A percentile compares a stretch with the other conserved stretches of the same genome.
Conservation (phyloP, 2,797 vertebrate species). For the Enteromius viviparus region DNA sequence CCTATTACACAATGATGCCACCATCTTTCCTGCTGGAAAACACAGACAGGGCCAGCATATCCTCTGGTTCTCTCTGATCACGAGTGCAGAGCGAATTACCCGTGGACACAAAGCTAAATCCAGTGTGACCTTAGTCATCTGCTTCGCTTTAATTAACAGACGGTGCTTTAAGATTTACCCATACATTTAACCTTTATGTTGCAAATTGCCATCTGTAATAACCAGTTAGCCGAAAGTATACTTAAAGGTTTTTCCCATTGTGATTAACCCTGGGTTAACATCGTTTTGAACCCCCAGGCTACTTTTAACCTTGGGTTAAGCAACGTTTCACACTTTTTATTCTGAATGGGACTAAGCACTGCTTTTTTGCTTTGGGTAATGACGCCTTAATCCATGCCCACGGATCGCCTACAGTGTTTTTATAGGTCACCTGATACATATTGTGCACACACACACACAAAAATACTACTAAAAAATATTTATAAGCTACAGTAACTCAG, state of each 20-base stretch:
- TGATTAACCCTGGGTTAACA: neutral
- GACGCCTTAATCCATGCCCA: neutral
- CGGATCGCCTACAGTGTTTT: neutral
- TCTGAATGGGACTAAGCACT: neutral
- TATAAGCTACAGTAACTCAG: too few species aligned
- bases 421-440: neutral
- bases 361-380: neutral
- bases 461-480: too few species aligned
- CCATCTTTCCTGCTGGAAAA: conserved; percentile 27
- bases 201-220: neutral
- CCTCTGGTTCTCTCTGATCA: conserved; percentile 29
- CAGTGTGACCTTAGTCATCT: neutral
- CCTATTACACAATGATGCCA: conserved; percentile 50
- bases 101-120: conserved; percentile 24
- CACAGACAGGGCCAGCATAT: conserved; percentile 18
- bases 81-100: conserved; percentile 14
- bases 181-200: neutral
- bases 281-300: neutral
- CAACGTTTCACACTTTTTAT: neutral
- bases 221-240: neutral
- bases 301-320: conserved; percentile 21
- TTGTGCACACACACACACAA: neutral
- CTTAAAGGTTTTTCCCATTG: neutral
- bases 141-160: conserved; percentile 15
- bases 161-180: neutral